Evolutionary conservation across 2,797 vertebrate species (phyloP).

Genomic region (Meda fulgida): DNA sequence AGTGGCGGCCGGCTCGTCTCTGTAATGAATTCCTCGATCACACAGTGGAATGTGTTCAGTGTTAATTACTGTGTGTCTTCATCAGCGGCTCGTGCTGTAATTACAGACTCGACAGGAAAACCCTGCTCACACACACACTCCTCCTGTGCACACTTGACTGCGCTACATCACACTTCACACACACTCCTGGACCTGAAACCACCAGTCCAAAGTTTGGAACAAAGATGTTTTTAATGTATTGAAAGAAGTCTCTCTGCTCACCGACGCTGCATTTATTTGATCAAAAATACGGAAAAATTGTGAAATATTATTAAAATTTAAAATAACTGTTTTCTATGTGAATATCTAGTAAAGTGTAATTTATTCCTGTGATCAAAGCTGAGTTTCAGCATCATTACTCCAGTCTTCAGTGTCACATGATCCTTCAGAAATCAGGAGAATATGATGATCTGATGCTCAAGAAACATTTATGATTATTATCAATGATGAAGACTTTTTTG

Average conservation of each 20-base stretch:
- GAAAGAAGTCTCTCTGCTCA: not conserved
- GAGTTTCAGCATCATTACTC: not conserved
- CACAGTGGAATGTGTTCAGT: conserved; percentile 79
- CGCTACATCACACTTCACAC: too few relatives aligned
- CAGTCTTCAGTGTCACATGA: conserved; percentile 12
- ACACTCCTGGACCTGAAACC: too few relatives aligned
- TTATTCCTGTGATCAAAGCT: not conserved
- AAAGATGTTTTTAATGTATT: too few relatives aligned
- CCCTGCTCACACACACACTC: conserved; percentile 52
- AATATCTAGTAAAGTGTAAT: not conserved
- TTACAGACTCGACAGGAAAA: conserved; percentile 79
- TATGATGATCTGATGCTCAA: not conserved
- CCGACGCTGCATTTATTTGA: not conserved
- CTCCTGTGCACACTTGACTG: too few relatives aligned
- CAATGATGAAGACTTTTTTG: not conserved
- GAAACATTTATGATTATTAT: not conserved
- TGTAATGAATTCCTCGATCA: conserved; percentile 85
- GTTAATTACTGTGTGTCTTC: conserved; percentile 85
- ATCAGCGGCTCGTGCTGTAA: conserved; percentile 82
- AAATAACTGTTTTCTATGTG: not conserved
- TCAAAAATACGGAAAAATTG: not conserved
- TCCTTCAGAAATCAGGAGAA: not conserved
- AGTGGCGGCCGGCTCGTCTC: conserved; percentile 70
- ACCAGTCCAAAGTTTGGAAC: too few relatives aligned
- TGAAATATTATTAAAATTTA: not conserved